Percentiles rank a stretch among this genome's conserved stretches.
These are phyloP conservation scores for Sciurus carolinensis DNA, from an alignment of 2,797 vertebrate species.

Conservation along the genomic window DNA sequence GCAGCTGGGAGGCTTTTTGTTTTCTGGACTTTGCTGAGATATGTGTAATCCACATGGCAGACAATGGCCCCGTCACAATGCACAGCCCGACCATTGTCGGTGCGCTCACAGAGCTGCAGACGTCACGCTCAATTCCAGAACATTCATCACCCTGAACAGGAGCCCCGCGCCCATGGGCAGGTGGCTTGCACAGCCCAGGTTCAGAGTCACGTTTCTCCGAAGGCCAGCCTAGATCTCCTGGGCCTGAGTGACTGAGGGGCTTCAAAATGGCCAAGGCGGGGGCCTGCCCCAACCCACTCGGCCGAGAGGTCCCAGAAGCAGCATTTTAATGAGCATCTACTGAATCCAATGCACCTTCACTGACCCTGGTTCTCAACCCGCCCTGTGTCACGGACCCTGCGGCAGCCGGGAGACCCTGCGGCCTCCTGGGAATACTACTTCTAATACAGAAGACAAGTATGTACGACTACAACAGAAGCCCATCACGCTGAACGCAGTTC, in stretches of 20 bases:
- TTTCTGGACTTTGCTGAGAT: not conserved
- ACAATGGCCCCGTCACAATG: not conserved
- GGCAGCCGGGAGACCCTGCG: not conserved
- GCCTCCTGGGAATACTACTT: not conserved
- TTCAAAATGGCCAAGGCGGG: not conserved
- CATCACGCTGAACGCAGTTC: not conserved
- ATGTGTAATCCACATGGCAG: not conserved
- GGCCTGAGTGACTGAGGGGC: not conserved
- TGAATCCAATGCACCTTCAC: no score
- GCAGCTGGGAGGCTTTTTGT: not conserved
- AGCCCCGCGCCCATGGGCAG: not conserved
- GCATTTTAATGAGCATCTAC: not conserved
- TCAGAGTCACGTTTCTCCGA: not conserved
- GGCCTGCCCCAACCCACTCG: not conserved
- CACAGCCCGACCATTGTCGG: not conserved
- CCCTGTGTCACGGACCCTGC: not conserved
- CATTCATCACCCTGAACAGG: not conserved
- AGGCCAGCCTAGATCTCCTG: not conserved
- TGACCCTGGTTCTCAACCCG: not conserved
- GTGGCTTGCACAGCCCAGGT: not conserved
- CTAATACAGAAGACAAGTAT: conserved; percentile 1
- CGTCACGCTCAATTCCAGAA: not conserved
- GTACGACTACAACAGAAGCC: not conserved
- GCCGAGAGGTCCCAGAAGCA: not conserved
- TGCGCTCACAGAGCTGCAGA: no score